Evolutionary conservation across 2,113 vertebrate species (phyloP), one percentile per base, ranked within the genome.

Genomic region (Erpornis zantholeuca): DNA sequence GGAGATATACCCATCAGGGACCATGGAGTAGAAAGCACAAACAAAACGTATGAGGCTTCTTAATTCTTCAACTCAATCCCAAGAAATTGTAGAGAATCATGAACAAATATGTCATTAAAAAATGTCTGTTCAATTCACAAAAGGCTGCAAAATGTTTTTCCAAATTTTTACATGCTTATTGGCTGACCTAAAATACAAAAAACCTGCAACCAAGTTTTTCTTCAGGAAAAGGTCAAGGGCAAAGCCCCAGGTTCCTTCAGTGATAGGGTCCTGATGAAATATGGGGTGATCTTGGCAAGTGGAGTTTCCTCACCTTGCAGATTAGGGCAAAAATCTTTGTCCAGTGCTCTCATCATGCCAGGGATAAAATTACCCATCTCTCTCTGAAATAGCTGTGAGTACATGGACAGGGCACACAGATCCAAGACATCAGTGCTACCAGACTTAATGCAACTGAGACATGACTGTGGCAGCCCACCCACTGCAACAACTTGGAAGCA

Each of bases 161-260:
- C 21, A 63, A 25, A 29, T 50, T 79, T 35, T 63, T 42, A 31
- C 15, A 64, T 68, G 16, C 7, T 59, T 50, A 31, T n/a, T 33
- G 68, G 15, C 38, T 50, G 25, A 9, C 16, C 42, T 63, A 50
- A 63, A 73, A 63, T 15, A 81, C 6, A 72, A 35, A 54, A 40
- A 35, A 0, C 1, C 1, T 19, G 29, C 40, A 87, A 17, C 17
- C 19, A 81, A 72, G 15, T 2, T 42, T 8, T 40, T 5, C 15
- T 63, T 88, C 61, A 70, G 56, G 33, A 71, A 66, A 64, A 68
- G 16, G 9, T 70, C 9, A 35, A 84, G 56, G n/a, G 18, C 11
- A 80, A 76, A 76, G 12, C 25, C 15, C 2, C 19, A 59, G 15
- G 17, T 33, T 86, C 69, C 47, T 86, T 49, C 23, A 70, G 24